Base-by-base conservation (phyloP, 2,113 vertebrate species). In the Pionites leucogaster region DNA sequence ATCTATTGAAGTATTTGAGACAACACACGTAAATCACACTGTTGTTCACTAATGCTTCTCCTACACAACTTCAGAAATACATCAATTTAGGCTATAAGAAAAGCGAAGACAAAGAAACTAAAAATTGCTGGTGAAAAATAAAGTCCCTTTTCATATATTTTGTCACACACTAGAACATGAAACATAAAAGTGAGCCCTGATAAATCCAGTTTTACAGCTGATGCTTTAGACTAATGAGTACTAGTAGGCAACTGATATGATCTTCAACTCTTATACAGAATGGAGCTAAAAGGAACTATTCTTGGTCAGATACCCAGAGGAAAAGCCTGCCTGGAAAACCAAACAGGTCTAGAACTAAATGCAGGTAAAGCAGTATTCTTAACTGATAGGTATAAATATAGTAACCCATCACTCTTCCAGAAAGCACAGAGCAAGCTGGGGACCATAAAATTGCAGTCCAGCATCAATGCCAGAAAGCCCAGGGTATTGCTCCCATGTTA, bases 341-440 rank as follows among this genome's bases (percentile, higher is more conserved):
- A 84, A 86, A 65, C 24, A 47, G n/a, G 78, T 92, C 31, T 88
- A 94, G 88, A 94, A 91, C 94, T 65, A 94, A 90, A 62, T 82
- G 92, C 64, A 92, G 50, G 64, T 90, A 77, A 81, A 95, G 55
- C 76, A 92, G 57, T 86, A 84, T 81, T 91, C 81, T 64, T 84
- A 86, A 90, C 20, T 41, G 70, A 42, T 37, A 77, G 42, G 14
- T 76, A 72, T 84, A 93, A 91, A 92, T 87, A 91, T 86, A 96
- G 83, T 33, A 91, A 86, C 69, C 19, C 41, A 57, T 83, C 49
- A 52, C n/a, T 84, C 44, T 69, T 92, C n/a, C 74, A 82, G 83
- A 91, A 81, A 91, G 46, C 62, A 86, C 46, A 41, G 41, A 67
- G 24, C 37, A 94, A 84, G 46, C 42, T 41, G 18, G 39, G 42